These are phyloP conservation scores for Archilochus colubris DNA, from an alignment of 2,113 vertebrate species.

Conservation along the genomic window DNA sequence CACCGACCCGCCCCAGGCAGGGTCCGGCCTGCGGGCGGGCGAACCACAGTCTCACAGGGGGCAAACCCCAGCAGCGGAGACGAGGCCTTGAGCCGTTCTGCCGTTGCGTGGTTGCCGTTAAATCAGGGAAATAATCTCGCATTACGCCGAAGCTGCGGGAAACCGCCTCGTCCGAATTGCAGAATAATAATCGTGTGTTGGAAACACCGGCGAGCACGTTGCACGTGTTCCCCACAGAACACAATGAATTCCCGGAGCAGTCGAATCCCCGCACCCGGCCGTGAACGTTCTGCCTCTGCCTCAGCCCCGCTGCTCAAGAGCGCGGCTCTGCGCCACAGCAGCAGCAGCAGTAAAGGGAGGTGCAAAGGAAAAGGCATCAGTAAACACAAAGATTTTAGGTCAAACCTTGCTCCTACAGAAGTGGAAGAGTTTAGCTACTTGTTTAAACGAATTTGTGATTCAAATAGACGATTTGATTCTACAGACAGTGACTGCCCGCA, in stretches of 20 bases:
- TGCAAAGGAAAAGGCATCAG: rapidly evolving
- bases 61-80: background rate
- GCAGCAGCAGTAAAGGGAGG: background rate
- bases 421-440: background rate
- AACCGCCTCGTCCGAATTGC: rapidly evolving
- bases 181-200: rapidly evolving
- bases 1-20: too few species aligned
- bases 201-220: rapidly evolving
- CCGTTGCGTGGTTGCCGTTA: too few species aligned
- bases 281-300: too few species aligned
- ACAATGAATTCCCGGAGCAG: too few species aligned
- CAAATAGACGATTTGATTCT: background rate
- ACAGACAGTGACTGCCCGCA: background rate
- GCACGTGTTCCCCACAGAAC: rapidly evolving
- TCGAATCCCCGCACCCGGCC: too few species aligned
- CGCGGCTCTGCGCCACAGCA: too few species aligned
- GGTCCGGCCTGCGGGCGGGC: too few species aligned
- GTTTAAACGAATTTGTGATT: background rate
- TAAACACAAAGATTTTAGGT: too few species aligned
- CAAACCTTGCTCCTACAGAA: background rate
- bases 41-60: background rate
- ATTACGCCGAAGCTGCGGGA: rapidly evolving
- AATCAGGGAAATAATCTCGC: rapidly evolving
- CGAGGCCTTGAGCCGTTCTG: too few species aligned
- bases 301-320: too few species aligned